Evolutionary conservation across 2,888 invertebrate species (phyloP).

Genomic region (Idaea aversata): DNA sequence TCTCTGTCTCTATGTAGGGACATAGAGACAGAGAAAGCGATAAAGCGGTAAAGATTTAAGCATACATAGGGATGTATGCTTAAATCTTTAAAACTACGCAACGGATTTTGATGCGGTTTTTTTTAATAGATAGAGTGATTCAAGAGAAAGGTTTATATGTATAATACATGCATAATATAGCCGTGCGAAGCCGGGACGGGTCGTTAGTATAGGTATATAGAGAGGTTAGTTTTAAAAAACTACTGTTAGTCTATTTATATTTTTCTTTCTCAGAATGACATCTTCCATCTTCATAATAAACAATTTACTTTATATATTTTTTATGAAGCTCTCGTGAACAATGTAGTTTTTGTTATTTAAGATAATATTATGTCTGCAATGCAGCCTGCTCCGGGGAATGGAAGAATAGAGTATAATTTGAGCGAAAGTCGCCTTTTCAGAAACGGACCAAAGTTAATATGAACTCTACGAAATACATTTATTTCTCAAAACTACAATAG

Average conservation of each 20-base stretch:
- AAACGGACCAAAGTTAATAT: slow-evolving; percentile 30
- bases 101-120: no score
- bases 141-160: no score
- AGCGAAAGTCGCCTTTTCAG: slow-evolving; percentile 39
- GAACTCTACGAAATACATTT: slow-evolving; percentile 29
- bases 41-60: no score
- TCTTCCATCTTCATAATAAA: slow-evolving; percentile 20
- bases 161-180: no score
- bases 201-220: no score
- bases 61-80: no score
- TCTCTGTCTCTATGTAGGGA: no score
- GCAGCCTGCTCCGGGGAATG: slow-evolving; percentile 44
- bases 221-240: slow-evolving; percentile 4
- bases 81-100: no score
- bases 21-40: no score
- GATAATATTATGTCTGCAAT: slow-evolving; percentile 49
- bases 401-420: slow-evolving; percentile 40
- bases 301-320: slow-evolving; percentile 9
- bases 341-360: slow-evolving; percentile 45
- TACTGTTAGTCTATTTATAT: neutral
- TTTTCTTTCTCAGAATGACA: slow-evolving; percentile 11
- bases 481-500: slow-evolving; percentile 19
- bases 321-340: slow-evolving; percentile 33
- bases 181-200: no score
- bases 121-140: no score